A percentile compares a stretch with the other conserved stretches of the same genome.
Evolutionary conservation across 2,888 invertebrate genomes (phyloP).

Genomic region (Tricholauxania praeusta): DNA sequence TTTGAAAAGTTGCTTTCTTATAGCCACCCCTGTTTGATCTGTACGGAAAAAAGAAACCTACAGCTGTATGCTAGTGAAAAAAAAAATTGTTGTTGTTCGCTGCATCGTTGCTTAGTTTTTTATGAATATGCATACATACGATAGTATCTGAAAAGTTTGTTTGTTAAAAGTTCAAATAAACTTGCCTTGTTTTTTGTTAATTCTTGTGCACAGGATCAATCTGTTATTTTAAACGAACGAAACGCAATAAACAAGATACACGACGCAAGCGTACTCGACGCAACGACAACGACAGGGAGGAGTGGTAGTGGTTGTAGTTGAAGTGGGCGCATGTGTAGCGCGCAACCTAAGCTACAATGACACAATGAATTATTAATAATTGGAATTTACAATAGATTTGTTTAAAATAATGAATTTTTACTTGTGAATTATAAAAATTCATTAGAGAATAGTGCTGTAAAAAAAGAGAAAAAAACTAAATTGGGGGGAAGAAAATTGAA

Average conservation of each 20-base stretch:
- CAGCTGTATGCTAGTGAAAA: constrained; percentile 23
- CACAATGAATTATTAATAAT: constrained; percentile 54
- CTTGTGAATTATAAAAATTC: constrained; percentile 39
- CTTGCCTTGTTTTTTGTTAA: constrained; percentile 35
- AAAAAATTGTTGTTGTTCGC: constrained; percentile 27
- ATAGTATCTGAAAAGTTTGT: constrained; percentile 31
- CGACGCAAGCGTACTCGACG: constrained; percentile 42
- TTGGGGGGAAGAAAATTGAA: constrained; percentile 10
- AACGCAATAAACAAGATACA: constrained; percentile 39
- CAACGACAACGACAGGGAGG: constrained; percentile 38
- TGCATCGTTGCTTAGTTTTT: constrained; percentile 31
- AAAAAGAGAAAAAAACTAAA: constrained; percentile 19
- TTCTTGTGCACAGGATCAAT: constrained; percentile 35
- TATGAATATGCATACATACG: background rate
- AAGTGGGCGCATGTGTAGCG: constrained; percentile 42
- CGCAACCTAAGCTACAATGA: constrained; percentile 74
- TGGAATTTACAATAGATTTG: constrained; percentile 35
- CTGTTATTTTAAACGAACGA: constrained; percentile 30
- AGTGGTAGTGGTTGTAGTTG: constrained; percentile 39
- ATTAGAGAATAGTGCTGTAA: constrained; percentile 29
- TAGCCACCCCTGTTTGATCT: constrained; percentile 15
- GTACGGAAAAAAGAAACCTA: constrained; percentile 23
- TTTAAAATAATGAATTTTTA: constrained; percentile 14
- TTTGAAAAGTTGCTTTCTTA: constrained; percentile 33
- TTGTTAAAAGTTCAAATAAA: constrained; percentile 29